Base-by-base conservation (phyloP, 1,140 invertebrate species). In the Ectropis grisescens region DNA sequence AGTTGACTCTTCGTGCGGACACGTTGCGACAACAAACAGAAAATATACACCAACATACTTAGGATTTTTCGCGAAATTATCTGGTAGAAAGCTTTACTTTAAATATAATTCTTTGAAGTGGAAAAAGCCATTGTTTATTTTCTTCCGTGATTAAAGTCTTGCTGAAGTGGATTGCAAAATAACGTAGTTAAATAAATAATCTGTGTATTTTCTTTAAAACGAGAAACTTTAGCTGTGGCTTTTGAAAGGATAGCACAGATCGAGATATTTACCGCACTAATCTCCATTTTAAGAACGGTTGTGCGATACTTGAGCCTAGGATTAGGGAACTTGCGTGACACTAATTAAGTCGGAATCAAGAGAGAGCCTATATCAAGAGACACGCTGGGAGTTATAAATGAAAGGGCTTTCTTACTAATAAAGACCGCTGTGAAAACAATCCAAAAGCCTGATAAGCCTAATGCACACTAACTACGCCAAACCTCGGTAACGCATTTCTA, bases 341-440 rank as follows among this genome's bases (percentile, higher is more conserved):
- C 72, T 81, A 78, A 78, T 81, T 78, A 78, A 81, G 69, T 74
- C 48, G 70, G 76, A 65, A 78, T 81, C 78, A 81, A 68, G 65
- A 64, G 49, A 64, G 53, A 74, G 67, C 62, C 70, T 72, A 70
- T 80, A 80, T 76, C 71, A 80, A 69, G 70, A 69, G 66, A 59
- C 75, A 58, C 61, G 60, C 44, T 58, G 62, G 50, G 66, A 69
- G 72, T 75, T 71, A 80, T 75, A 80, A 78, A 76, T 74, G 69
- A 68, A 75, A 69, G 75, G 68, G 70, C 75, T 71, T 76, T 78
- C n/a, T n/a, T n/a, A n/a, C n/a, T n/a, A n/a, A n/a, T n/a, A n/a
- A n/a, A n/a, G n/a, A n/a, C n/a, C n/a, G n/a, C n/a, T n/a, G n/a
- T n/a, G n/a, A n/a, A n/a, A n/a, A n/a, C n/a, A n/a, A n/a, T n/a